Conservation (phyloP, 2,113 vertebrate species). For the Vulpes lagopus region DNA sequence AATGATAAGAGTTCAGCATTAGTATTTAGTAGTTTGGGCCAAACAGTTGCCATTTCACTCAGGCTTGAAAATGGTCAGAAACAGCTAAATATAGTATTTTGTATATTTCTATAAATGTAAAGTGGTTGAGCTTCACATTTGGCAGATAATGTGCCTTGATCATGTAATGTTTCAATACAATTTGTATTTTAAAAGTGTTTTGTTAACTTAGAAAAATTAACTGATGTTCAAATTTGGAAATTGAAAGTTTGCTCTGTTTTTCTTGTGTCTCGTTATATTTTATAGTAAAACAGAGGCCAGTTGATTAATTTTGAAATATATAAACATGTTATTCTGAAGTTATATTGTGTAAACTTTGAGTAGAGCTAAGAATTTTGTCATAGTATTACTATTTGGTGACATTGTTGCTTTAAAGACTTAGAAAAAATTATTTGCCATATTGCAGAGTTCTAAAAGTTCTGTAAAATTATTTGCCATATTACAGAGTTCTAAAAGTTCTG, state of each 20-base stretch:
- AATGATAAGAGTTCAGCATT: conserved; percentile 66
- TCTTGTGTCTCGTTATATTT: background rate
- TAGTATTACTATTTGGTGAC: background rate
- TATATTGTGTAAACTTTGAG: conserved; percentile 8
- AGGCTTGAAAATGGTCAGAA: conserved; percentile 53
- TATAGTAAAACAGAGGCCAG: conserved; percentile 20
- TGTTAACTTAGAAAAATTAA: conserved; percentile 55
- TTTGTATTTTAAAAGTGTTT: conserved; percentile 55
- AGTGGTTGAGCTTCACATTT: background rate
- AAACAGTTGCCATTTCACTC: background rate
- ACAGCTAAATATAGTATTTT: conserved; percentile 42
- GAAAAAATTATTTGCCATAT: conserved; percentile 26
- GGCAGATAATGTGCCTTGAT: background rate
- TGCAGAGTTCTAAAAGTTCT: background rate
- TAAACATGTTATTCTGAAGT: background rate
- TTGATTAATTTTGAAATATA: conserved; percentile 43
- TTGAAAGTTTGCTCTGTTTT: conserved; percentile 18
- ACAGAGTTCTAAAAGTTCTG: background rate
- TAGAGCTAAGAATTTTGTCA: conserved; percentile 19
- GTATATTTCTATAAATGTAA: background rate
- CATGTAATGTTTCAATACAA: background rate
- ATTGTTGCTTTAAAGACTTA: conserved; percentile 32
- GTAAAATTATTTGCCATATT: conserved; percentile 20
- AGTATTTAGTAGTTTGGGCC: conserved; percentile 36
- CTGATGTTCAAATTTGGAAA: conserved; percentile 25